Percentiles rank a stretch among this genome's conserved stretches.
These are phyloP conservation scores for Phylloscopus whistleri DNA, from an alignment of 2,113 vertebrate genomes.

Conservation along the genomic window DNA sequence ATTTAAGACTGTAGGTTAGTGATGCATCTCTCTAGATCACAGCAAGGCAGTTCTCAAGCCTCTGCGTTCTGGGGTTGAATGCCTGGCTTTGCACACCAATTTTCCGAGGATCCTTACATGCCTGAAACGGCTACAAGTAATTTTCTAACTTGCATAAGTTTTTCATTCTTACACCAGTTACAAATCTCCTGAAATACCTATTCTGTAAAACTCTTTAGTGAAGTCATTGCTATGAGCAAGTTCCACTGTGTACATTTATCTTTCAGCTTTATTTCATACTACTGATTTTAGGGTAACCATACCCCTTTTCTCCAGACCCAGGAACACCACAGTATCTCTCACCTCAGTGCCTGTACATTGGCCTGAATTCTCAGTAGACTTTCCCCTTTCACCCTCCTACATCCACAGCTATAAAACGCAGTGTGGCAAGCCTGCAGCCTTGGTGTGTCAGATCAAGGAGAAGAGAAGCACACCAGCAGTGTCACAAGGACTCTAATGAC, in stretches of 20 bases:
- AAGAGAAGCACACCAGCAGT: not conserved
- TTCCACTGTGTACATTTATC: not conserved
- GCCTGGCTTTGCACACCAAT: not conserved
- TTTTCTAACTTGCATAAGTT: not conserved
- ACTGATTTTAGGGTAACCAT: not conserved
- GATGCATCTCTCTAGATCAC: not conserved
- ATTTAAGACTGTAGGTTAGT: not conserved
- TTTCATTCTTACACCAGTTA: not conserved
- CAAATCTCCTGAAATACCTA: not conserved
- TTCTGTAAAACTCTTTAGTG: not conserved
- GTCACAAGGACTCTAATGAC: not conserved
- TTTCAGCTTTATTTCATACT: not conserved
- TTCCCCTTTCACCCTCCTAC: not conserved
- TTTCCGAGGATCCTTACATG: not conserved
- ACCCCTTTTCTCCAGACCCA: not conserved
- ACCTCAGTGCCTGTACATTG: not conserved
- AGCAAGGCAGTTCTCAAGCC: not conserved
- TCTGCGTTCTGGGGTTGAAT: fast-evolving
- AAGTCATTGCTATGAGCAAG: not conserved
- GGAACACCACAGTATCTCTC: not conserved
- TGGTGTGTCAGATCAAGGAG: too few species aligned
- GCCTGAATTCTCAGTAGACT: not conserved
- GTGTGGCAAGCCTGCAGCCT: not conserved
- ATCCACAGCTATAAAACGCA: not conserved
- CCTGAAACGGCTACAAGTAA: not conserved